phyloP scores from a whole-genome alignment of 2,113 vertebrate species.

The Cairina moschata region DNA sequence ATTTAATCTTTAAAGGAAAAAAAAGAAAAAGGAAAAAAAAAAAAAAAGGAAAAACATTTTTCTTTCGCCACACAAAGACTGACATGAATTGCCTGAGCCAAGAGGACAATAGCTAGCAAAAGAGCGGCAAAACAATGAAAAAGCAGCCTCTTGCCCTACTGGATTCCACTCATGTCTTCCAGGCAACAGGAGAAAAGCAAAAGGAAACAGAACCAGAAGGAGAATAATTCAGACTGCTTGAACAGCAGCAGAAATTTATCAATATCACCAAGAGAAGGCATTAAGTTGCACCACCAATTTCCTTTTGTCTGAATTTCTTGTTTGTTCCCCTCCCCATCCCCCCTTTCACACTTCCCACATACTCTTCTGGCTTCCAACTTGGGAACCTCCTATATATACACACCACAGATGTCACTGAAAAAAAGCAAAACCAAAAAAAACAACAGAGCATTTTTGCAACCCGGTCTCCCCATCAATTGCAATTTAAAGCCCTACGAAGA shows the following conservation, averaged over 20 bases:
- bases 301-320: constrained; percentile 42
- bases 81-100: constrained; percentile 15
- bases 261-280: constrained; percentile 51
- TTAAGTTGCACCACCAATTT: constrained; percentile 48
- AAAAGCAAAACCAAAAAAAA: background rate
- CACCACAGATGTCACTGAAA: background rate
- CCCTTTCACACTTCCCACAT: constrained; percentile 30
- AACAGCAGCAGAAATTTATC: constrained; percentile 60
- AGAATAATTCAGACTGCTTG: constrained; percentile 2
- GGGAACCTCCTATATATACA: background rate
- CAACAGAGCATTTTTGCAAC: background rate
- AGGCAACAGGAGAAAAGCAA: constrained; percentile 61
- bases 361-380: constrained; percentile 8
- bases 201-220: background rate
- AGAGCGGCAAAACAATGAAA: constrained; percentile 31
- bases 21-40: too few species aligned
- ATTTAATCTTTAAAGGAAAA: background rate
- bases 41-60: constrained; percentile 15
- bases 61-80: constrained; percentile 60
- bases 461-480: background rate
- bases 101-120: constrained; percentile 44
- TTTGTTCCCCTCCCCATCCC: background rate
- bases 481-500: background rate
- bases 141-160: constrained; percentile 12
- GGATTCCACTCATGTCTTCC: constrained; percentile 66